Percentiles rank a stretch among this genome's conserved stretches.
These are phyloP conservation scores for Pissodes strobi DNA, from an alignment of 1,140 invertebrate genomes.

Conservation along the genomic window DNA sequence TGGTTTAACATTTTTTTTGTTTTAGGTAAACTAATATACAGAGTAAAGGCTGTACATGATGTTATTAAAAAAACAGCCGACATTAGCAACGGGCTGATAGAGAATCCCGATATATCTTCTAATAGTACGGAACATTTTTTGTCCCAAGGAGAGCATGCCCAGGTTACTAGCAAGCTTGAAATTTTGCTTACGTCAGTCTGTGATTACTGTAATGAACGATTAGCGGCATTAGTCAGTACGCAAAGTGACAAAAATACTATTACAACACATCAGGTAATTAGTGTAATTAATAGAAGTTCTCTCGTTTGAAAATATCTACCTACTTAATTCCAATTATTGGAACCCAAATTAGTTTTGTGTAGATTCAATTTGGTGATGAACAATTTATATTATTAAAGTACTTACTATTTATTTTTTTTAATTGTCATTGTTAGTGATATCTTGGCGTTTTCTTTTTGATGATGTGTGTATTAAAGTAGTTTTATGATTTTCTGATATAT, in stretches of 20 bases:
- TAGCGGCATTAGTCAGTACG: constrained; percentile 82
- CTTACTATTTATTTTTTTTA: no score
- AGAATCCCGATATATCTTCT: constrained; percentile 1
- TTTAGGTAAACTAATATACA: constrained; percentile 60
- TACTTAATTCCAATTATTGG: no score
- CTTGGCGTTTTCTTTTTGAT: no score
- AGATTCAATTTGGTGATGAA: no score
- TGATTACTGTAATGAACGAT: constrained; percentile 89
- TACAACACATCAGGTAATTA: constrained; percentile 68
- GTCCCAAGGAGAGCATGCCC: constrained; percentile 68
- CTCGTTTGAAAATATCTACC: no score
- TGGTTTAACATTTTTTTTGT: no score
- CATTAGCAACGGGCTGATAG: constrained; percentile 60
- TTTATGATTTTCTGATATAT: no score
- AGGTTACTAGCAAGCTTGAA: constrained; percentile 70
- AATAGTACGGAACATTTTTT: constrained; percentile 67
- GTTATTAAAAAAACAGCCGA: constrained; percentile 71
- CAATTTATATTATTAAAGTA: no score
- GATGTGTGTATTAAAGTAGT: no score
- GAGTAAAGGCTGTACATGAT: constrained; percentile 71
- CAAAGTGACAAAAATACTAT: constrained; percentile 72
- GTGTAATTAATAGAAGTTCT: no score
- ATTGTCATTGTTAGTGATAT: no score
- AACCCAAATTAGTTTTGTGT: no score
- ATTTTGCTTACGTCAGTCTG: constrained; percentile 80